Evolutionary conservation across 2,888 invertebrate species (phyloP).

Genomic region (Diarsia mendica): DNA sequence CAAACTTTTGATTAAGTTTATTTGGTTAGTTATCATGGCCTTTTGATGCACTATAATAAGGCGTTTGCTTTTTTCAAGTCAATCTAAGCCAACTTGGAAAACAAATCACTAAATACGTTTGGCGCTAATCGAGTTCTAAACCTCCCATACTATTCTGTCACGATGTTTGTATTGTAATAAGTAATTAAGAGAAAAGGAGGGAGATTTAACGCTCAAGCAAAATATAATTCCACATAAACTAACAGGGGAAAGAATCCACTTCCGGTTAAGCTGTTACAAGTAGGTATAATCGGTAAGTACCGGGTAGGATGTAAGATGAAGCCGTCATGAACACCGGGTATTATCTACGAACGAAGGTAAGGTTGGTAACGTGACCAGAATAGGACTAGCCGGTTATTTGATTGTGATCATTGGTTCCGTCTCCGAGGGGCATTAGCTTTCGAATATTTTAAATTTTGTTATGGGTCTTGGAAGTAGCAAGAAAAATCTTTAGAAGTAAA

Average conservation of each 20-base stretch:
- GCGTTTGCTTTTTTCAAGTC: neutral
- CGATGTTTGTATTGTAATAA: too few relatives aligned
- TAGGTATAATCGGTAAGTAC: slow-evolving; percentile 36
- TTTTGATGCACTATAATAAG: neutral
- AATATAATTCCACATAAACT: neutral
- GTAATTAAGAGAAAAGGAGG: too few relatives aligned
- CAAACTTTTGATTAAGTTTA: neutral
- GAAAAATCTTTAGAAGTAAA: neutral
- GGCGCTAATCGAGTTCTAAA: too few relatives aligned
- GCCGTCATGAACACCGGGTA: slow-evolving; percentile 34
- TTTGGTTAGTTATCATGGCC: neutral
- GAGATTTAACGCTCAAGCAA: neutral
- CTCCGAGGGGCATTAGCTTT: neutral
- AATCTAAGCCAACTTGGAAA: neutral
- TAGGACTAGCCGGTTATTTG: slow-evolving; percentile 9
- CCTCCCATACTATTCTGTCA: too few relatives aligned
- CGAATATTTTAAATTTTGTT: slow-evolving; percentile 15
- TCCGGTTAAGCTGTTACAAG: slow-evolving; percentile 14
- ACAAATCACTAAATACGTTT: too few relatives aligned
- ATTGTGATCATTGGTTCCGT: slow-evolving; percentile 27
- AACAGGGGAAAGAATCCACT: slow-evolving; percentile 2
- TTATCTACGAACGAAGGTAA: slow-evolving; percentile 46
- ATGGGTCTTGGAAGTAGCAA: neutral
- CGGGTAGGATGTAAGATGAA: slow-evolving; percentile 32
- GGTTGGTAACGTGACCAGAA: slow-evolving; percentile 51